phyloP scores from a whole-genome alignment of 2,888 invertebrate genomes.

The Hermodice carunculata region DNA sequence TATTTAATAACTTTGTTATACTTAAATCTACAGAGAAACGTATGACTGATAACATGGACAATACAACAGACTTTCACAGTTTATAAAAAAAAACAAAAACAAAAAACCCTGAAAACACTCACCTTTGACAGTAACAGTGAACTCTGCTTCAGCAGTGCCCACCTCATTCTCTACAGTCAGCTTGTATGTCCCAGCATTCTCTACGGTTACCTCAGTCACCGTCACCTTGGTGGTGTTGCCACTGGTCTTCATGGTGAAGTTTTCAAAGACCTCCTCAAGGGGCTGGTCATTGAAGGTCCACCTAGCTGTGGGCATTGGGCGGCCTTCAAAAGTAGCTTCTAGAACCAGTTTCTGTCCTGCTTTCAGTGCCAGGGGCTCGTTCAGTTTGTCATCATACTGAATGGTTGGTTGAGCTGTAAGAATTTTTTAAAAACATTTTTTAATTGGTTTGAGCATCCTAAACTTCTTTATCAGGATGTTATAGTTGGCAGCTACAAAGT shows the following conservation, averaged over 20 bases:
- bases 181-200: constrained; percentile 63
- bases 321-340: constrained; percentile 76
- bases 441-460: no score
- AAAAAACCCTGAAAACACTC: no score
- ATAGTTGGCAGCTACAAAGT: no score
- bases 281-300: constrained; percentile 79
- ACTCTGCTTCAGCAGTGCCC: constrained; percentile 37
- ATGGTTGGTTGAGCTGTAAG: constrained; percentile 65
- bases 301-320: constrained; percentile 78
- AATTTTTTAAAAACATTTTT: not conserved
- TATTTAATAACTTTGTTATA: no score
- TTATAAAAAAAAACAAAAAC: no score
- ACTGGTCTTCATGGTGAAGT: constrained; percentile 23
- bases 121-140: constrained; percentile 37
- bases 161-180: constrained; percentile 38
- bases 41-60: no score
- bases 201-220: constrained; percentile 35
- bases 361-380: constrained; percentile 75
- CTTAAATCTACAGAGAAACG: no score
- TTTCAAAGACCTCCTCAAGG: constrained; percentile 35
- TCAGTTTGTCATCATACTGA: constrained; percentile 77
- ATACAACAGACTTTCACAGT: no score
- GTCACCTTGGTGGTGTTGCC: constrained; percentile 18
- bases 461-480: no score
- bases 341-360: constrained; percentile 69